Percentiles rank a stretch among this genome's conserved stretches.
Evolutionary conservation across 2,113 vertebrate species (phyloP).

Genomic region (Empidonax alnorum): DNA sequence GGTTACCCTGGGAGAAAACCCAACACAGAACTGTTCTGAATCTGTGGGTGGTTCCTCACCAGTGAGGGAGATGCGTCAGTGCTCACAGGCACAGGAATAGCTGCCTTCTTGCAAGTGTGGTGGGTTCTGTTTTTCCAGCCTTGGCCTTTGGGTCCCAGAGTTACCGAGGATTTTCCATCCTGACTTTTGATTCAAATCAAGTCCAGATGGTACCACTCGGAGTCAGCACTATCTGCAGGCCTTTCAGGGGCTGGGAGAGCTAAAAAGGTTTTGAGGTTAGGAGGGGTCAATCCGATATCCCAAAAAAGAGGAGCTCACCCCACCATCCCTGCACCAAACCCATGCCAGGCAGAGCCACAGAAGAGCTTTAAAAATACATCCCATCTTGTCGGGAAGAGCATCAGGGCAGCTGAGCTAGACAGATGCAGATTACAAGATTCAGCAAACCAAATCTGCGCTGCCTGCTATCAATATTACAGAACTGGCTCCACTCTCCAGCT

Average conservation of each 20-base stretch:
- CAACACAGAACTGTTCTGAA: not conserved
- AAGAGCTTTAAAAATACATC: not conserved
- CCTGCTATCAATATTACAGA: not conserved
- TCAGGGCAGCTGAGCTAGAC: not conserved
- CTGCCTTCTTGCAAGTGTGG: not conserved
- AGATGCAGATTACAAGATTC: not conserved
- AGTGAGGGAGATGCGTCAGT: not conserved
- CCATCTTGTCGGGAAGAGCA: not conserved
- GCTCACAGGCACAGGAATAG: not conserved
- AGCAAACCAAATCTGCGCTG: not conserved
- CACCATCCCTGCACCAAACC: not conserved
- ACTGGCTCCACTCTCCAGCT: not conserved
- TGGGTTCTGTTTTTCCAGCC: conserved; percentile 13
- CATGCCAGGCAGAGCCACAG: not conserved
- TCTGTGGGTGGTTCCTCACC: conserved; percentile 38
- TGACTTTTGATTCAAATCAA: conserved; percentile 3
- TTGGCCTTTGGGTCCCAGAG: not conserved
- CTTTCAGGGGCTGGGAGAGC: not conserved
- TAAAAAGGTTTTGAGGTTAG: conserved; percentile 4
- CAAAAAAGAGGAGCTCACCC: not conserved
- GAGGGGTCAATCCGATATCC: not conserved
- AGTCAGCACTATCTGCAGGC: not conserved
- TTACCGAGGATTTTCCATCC: not conserved
- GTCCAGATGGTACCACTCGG: not conserved
- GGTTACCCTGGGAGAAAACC: conserved; percentile 5